Evolutionary conservation across 2,113 vertebrate species (phyloP), one percentile per base, ranked within the genome.

Genomic region (Donacobius atricapilla): DNA sequence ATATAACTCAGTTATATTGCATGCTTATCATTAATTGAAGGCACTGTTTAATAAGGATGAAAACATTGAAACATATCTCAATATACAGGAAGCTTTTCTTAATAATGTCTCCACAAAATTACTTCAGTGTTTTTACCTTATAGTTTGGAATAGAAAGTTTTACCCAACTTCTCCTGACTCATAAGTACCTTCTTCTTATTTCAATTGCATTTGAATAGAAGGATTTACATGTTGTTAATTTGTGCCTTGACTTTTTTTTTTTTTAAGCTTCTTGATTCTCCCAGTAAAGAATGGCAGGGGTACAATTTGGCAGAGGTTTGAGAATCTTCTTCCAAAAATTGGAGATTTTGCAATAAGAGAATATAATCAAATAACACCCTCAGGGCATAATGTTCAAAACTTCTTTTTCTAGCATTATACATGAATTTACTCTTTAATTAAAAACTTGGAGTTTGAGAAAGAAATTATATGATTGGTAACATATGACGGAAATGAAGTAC

Each of bases 371-470:
- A 70, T 90, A 78, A 83, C n/a, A 96, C 70, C 92, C 95, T 84
- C 56, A 96, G 94, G 86, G 95, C 84, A 85, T 22, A 90, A 90
- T 73, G 71, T 69, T 96, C 93, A 90, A 87, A 95, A 96, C 65
- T 95, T 95, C 72, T 70, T 95, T 96, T 96, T 88, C 76, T 84
- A 92, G 66, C 53, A 88, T 91, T 96, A 90, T 84, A 73, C 86
- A 91, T 68, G 48, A 96, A 97, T 95, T 95, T 94, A 84, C 72
- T 96, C 87, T 87, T 97, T 97, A 98, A 98, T 98, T 97, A 97
- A 96, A 87, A 95, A 65, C 73, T 90, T 92, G 93, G 94, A 97
- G 73, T 91, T 56, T 87, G 92, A 96, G 50, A 87, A 91, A 84
- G 56, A 95, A 85, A 87, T 95, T 93, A 81, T 83, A 79, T 83